Conservation (phyloP, 2,888 invertebrate genomes). For the Micoletzkya japonica region DNA sequence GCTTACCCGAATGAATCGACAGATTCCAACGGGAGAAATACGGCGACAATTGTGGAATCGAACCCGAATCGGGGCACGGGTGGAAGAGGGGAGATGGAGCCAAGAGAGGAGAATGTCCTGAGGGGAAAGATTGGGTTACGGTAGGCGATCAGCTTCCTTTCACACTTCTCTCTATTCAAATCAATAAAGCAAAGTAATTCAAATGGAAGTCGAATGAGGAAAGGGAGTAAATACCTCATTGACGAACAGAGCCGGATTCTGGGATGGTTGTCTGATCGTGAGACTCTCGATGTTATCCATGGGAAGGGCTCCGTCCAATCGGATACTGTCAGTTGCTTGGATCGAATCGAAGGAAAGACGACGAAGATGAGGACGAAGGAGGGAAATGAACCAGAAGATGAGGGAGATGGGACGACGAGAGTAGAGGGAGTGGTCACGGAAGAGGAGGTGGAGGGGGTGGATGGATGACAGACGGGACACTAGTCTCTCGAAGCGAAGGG, state of each 20-base stretch:
- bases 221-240: conserved; percentile 14
- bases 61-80: not conserved
- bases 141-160: not conserved
- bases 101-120: conserved; percentile 26
- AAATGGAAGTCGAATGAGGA: no score
- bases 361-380: conserved; percentile 15
- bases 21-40: conserved; percentile 17
- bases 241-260: not conserved
- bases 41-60: conserved; percentile 7
- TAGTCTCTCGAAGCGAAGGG: conserved; percentile 21
- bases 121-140: not conserved
- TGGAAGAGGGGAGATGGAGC: conserved; percentile 16
- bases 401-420: not conserved
- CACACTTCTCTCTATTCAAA: no score
- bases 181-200: no score
- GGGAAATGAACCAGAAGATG: conserved; percentile 10
- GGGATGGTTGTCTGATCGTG: not conserved
- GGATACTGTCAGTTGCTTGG: not conserved
- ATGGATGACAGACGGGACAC: not conserved
- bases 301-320: conserved; percentile 11
- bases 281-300: conserved; percentile 10
- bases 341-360: conserved; percentile 14
- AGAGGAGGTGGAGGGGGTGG: conserved; percentile 16
- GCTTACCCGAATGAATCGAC: conserved; percentile 23
- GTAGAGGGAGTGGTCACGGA: conserved; percentile 10